phyloP scores from a whole-genome alignment of 2,888 invertebrate genomes.

The Notocelia uddmanniana region DNA sequence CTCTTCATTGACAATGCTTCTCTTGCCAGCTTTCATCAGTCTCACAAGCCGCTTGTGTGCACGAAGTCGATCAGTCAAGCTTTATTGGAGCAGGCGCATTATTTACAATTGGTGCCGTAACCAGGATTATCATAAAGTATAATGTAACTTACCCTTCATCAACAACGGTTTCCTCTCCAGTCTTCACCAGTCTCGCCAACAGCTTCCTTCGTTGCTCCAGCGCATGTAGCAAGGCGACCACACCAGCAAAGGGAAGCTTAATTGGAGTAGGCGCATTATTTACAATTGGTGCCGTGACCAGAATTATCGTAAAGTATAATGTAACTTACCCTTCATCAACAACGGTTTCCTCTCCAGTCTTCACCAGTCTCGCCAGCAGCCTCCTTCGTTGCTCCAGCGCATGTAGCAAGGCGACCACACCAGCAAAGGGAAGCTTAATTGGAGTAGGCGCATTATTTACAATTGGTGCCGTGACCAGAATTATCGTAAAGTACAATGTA shows the following conservation, averaged over 20 bases:
- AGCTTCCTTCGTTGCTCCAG: slow-evolving; percentile 86
- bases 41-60: too few species aligned
- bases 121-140: too few species aligned
- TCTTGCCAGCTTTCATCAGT: too few species aligned
- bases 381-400: slow-evolving; percentile 83
- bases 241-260: slow-evolving; percentile 84
- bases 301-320: neutral
- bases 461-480: neutral
- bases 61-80: too few species aligned
- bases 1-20: too few species aligned
- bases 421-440: too few species aligned
- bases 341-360: slow-evolving; percentile 89
- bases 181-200: slow-evolving; percentile 90
- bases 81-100: too few species aligned
- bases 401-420: too few species aligned
- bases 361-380: too few species aligned
- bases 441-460: too few species aligned
- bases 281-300: slow-evolving; percentile 4
- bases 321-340: slow-evolving; percentile 84
- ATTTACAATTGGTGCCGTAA: neutral
- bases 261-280: neutral
- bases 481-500: too few species aligned
- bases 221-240: slow-evolving; percentile 86
- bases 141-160: slow-evolving; percentile 86
- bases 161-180: slow-evolving; percentile 91